Base-by-base conservation (phyloP, 1,140 invertebrate species). In the Caenorhabditis tropicalis region DNA sequence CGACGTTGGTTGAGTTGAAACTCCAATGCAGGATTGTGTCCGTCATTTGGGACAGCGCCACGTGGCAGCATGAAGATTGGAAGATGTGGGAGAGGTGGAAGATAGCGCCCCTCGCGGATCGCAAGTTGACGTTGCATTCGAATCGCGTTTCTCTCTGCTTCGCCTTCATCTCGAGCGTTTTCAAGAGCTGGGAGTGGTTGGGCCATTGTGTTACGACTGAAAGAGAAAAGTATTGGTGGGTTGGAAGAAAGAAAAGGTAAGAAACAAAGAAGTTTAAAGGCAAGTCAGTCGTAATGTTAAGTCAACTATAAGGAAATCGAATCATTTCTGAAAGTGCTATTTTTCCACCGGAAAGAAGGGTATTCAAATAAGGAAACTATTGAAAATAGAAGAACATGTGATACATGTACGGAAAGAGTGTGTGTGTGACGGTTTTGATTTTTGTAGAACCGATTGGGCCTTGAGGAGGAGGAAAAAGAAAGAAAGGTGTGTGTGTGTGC, bases 221-320 rank as follows among this genome's bases (percentile, higher is more conserved):
- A 74, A 74, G n/a, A 24, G 15, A 7, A 65, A 24, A 74, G 21
- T 7, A 24, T 27, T 56, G 6, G 48, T 4, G 15, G 48, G n/a
- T 19, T 19, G 48, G 10, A 27, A 29, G n/a, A 10, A 29, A 1
- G n/a, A 58, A 58, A 27, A 27, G 2, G 16, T n/a, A 19, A n/a
- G 29, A n/a, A 39, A 21, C 33, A 36, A 65, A 21, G 31, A 65
- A 39, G 36, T 3, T 51, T 51, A 9, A 12, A 19, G 31, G 31
- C 10, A 27, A 24, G 7, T 56, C 29, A 15, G 31, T 36, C 12
- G 53, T 58, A 10, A 21, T 74, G 36, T 74, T 74, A 39, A 74
- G 36, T 74, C 65, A 74, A 74, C 65, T 74, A 46, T 12, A 46
- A 74, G 36, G n/a, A 74, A 39, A 31, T 39, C n/a, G 27, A 74